Evolutionary conservation across 92 coral and sea anemone species (phyloP).

Genomic region (Porites rus): DNA sequence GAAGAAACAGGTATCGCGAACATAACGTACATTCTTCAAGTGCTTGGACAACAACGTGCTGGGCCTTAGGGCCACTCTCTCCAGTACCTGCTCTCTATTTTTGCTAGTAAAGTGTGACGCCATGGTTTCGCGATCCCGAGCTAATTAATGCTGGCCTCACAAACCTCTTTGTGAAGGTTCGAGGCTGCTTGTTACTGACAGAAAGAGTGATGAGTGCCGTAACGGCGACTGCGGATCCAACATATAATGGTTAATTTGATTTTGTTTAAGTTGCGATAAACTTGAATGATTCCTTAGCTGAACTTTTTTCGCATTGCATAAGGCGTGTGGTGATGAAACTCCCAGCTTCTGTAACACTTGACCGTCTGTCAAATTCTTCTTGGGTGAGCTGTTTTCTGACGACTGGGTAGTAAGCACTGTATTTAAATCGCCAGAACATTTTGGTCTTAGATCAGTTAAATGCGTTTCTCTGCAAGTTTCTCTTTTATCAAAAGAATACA

Average conservation of each 20-base stretch:
- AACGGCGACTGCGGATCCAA: not conserved
- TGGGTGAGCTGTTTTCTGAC: not conserved
- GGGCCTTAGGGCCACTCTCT: slow-evolving; percentile 52
- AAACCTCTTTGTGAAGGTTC: not conserved
- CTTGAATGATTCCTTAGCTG: not conserved
- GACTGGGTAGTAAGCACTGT: not conserved
- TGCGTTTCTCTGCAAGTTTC: not conserved
- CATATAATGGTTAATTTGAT: not conserved
- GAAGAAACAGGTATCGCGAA: slow-evolving; percentile 58
- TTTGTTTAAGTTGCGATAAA: not conserved
- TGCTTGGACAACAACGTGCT: slow-evolving; percentile 41
- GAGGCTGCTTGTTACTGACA: not conserved
- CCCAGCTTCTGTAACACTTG: not conserved
- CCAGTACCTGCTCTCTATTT: not conserved
- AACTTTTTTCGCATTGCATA: not conserved
- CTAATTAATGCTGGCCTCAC: too few species aligned
- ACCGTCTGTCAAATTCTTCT: not conserved
- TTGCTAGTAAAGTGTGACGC: not conserved
- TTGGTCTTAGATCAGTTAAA: not conserved
- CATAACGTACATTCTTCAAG: slow-evolving; percentile 27
- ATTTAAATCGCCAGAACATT: not conserved
- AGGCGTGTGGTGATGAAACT: not conserved
- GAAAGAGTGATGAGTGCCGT: not conserved
- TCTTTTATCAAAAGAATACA: not conserved
- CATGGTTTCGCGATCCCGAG: not conserved